Percentiles rank a stretch among this genome's conserved stretches.
Conservation (phyloP, 1,140 invertebrate species). For the Pseudomyrmex concolor region DNA sequence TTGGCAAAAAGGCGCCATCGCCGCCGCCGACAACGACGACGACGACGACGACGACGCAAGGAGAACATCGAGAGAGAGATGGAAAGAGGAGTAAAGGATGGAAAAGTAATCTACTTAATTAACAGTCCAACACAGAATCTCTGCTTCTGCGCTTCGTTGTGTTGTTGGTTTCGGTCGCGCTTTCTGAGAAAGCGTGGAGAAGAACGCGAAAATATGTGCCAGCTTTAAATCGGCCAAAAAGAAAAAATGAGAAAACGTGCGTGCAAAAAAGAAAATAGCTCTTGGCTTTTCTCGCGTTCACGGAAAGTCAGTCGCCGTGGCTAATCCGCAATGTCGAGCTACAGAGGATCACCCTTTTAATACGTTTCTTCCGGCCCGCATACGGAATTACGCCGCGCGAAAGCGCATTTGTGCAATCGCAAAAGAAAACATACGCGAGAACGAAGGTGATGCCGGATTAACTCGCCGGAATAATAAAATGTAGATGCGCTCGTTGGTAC, state of each 20-base stretch:
- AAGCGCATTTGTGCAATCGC: slow-evolving; percentile 28
- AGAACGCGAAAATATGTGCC: not conserved
- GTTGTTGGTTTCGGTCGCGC: slow-evolving; percentile 17
- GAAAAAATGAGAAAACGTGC: slow-evolving; percentile 2
- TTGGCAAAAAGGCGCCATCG: slow-evolving; percentile 58
- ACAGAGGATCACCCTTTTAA: slow-evolving; percentile 46
- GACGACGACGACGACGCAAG: not conserved
- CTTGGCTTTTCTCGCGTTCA: slow-evolving; percentile 20
- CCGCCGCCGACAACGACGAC: not conserved
- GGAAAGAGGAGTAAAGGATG: not conserved
- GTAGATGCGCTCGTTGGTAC: slow-evolving; percentile 11
- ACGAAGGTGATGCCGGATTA: not conserved
- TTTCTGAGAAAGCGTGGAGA: not conserved
- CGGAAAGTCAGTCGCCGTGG: slow-evolving; percentile 34
- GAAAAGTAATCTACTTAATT: slow-evolving; percentile 69
- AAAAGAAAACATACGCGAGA: not conserved
- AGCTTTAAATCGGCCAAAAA: not conserved
- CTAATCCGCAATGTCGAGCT: slow-evolving; percentile 35
- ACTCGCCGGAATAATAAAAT: slow-evolving; percentile 31
- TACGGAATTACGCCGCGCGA: slow-evolving; percentile 26
- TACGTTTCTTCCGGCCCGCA: slow-evolving; percentile 33
- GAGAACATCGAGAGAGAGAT: slow-evolving; percentile 20
- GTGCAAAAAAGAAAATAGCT: slow-evolving; percentile 17
- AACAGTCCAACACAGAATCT: slow-evolving; percentile 57
- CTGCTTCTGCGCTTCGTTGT: not conserved